phyloP scores from a whole-genome alignment of 2,113 vertebrate genomes.

The Tetrax tetrax region DNA sequence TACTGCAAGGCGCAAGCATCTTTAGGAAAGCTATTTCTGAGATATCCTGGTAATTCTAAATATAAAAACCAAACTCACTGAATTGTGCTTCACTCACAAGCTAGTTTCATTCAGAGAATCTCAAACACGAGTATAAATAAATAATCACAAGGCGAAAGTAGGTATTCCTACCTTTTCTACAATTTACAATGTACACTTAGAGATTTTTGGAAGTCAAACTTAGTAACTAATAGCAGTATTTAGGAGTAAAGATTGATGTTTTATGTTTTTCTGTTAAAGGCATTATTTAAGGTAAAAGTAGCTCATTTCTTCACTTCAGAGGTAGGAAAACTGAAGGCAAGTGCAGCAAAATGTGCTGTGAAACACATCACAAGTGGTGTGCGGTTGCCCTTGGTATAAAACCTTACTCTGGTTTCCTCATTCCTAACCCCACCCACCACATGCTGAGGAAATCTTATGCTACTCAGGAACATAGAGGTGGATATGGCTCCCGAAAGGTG shows the following conservation, averaged over 20 bases:
- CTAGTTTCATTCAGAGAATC: neutral
- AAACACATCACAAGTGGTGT: neutral
- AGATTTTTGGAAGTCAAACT: neutral
- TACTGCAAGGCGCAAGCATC: neutral
- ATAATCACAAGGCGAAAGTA: neutral
- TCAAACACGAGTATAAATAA: neutral
- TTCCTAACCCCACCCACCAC: neutral
- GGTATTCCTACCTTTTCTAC: neutral
- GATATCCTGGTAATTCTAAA: neutral
- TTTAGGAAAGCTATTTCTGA: neutral
- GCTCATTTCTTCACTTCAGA: neutral
- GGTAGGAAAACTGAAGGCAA: neutral
- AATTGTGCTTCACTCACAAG: neutral
- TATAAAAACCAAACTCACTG: neutral
- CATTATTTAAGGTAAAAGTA: neutral
- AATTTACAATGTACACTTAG: neutral
- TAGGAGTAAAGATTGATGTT: neutral
- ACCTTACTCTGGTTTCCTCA: neutral
- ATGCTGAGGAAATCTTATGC: rapidly evolving
- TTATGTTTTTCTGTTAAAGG: neutral
- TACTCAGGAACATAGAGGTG: neutral
- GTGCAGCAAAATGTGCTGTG: neutral
- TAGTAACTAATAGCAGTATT: neutral
- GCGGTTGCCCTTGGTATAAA: neutral
- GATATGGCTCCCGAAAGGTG: neutral